Conservation (phyloP, 2,888 invertebrate species). For the Chloromyia formosa region DNA sequence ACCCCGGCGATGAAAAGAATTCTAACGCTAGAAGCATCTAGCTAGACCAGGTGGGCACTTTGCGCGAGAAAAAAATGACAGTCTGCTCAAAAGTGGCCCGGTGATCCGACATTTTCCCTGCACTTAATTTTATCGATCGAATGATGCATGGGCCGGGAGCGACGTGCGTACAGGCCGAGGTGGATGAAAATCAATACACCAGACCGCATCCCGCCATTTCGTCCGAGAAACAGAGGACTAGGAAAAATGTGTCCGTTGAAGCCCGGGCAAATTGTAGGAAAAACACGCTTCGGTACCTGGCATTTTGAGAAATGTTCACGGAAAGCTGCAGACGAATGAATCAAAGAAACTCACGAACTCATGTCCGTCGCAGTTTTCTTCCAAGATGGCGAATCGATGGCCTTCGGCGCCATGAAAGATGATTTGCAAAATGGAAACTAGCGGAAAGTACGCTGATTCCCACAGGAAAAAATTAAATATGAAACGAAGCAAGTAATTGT, state of each 20-base stretch:
- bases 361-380: neutral
- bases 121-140: neutral
- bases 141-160: neutral
- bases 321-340: neutral
- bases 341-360: no score
- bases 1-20: neutral
- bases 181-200: neutral
- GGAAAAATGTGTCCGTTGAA: no score
- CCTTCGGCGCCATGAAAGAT: neutral
- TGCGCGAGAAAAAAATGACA: neutral
- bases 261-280: no score
- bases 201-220: conserved; percentile 11
- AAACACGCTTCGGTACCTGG: no score
- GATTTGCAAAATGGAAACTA: neutral
- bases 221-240: neutral
- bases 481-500: no score
- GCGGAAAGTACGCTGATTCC: neutral
- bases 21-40: neutral
- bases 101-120: no score
- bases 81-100: no score
- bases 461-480: neutral
- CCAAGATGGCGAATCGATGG: neutral
- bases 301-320: neutral
- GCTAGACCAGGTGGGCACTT: neutral
- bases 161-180: neutral